phyloP scores from a whole-genome alignment of 1,140 invertebrate genomes.

The Armadillidium nasatum region DNA sequence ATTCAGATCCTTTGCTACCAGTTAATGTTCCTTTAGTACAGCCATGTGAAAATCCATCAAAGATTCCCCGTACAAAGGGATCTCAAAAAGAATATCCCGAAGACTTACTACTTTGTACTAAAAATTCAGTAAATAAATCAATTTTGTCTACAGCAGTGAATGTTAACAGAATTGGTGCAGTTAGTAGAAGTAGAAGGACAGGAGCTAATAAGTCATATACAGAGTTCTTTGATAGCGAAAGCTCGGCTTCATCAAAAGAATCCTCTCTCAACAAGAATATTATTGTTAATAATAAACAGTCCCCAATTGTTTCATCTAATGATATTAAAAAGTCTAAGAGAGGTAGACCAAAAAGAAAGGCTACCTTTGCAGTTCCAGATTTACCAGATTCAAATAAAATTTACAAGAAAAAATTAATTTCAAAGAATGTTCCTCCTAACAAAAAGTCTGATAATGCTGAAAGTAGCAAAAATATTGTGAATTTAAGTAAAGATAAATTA shows the following conservation, averaged over 20 bases:
- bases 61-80: conserved; percentile 18
- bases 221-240: conserved; percentile 26
- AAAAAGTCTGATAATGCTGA: too few relatives aligned
- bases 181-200: conserved; percentile 4
- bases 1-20: not conserved
- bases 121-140: not conserved
- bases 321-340: too few relatives aligned
- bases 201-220: conserved; percentile 21
- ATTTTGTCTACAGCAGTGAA: not conserved
- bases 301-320: too few relatives aligned
- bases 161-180: not conserved
- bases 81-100: conserved; percentile 28
- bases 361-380: too few relatives aligned
- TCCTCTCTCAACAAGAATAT: not conserved
- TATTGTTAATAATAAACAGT: too few relatives aligned
- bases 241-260: not conserved
- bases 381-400: too few relatives aligned
- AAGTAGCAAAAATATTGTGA: too few relatives aligned
- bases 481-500: too few relatives aligned
- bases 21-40: not conserved
- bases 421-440: too few relatives aligned
- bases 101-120: conserved; percentile 17
- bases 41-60: conserved; percentile 9
- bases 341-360: too few relatives aligned
- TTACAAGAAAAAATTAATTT: too few relatives aligned